Evolutionary conservation across 2,888 invertebrate species (phyloP).

Genomic region (Selenia dentaria): DNA sequence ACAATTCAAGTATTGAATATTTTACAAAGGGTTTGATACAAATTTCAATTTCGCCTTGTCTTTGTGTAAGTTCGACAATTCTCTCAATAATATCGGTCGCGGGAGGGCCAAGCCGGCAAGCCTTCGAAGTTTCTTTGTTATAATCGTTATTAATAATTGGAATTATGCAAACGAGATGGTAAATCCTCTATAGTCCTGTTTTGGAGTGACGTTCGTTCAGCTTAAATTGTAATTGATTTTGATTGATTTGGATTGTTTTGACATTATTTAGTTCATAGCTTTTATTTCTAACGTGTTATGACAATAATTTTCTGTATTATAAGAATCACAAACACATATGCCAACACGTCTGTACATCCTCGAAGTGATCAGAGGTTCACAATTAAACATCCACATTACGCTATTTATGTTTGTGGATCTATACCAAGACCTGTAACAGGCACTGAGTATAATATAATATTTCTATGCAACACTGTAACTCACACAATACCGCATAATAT

Average conservation of each 20-base stretch:
- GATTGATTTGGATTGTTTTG: slow-evolving; percentile 19
- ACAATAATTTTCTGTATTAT: too few species aligned
- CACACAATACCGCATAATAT: too few species aligned
- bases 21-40: slow-evolving; percentile 38
- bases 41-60: slow-evolving; percentile 40
- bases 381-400: too few species aligned
- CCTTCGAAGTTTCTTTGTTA: slow-evolving; percentile 48
- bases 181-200: slow-evolving; percentile 41
- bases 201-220: slow-evolving; percentile 42
- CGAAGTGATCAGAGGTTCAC: too few species aligned
- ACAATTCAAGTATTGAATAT: slow-evolving; percentile 23
- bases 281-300: too few species aligned
- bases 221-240: slow-evolving; percentile 26
- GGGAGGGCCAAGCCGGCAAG: slow-evolving; percentile 36
- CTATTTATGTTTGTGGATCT: too few species aligned
- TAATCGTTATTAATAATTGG: slow-evolving; percentile 66
- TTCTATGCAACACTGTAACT: too few species aligned
- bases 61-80: slow-evolving; percentile 37
- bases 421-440: too few species aligned
- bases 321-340: too few species aligned
- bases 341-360: too few species aligned
- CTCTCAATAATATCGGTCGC: slow-evolving; percentile 56
- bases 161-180: slow-evolving; percentile 64
- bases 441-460: too few species aligned
- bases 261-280: slow-evolving; percentile 7